phyloP scores from a whole-genome alignment of 2,888 invertebrate species.

The Ochropacha duplaris region DNA sequence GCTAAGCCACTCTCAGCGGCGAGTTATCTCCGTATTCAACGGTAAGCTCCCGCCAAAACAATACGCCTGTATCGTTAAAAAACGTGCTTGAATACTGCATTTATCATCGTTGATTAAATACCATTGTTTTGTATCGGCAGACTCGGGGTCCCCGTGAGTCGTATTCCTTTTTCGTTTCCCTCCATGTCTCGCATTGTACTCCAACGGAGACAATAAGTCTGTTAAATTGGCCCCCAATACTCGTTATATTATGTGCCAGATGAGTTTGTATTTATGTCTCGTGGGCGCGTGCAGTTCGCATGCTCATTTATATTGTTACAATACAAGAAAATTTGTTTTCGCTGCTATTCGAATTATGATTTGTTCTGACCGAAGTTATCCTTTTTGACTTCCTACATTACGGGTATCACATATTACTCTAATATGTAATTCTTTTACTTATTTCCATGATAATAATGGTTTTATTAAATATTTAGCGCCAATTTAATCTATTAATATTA shows the following conservation, averaged over 20 bases:
- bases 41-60: slow-evolving; percentile 82
- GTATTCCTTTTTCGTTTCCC: slow-evolving; percentile 72
- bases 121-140: slow-evolving; percentile 82
- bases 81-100: slow-evolving; percentile 81
- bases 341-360: slow-evolving; percentile 21
- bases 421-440: no score
- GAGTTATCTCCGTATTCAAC: slow-evolving; percentile 79
- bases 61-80: slow-evolving; percentile 81
- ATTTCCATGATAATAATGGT: no score
- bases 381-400: slow-evolving; percentile 40
- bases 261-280: slow-evolving; percentile 63
- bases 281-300: slow-evolving; percentile 55
- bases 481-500: no score
- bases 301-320: slow-evolving; percentile 26
- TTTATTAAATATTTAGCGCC: no score
- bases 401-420: no score
- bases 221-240: slow-evolving; percentile 80
- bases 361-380: slow-evolving; percentile 1
- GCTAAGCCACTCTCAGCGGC: slow-evolving; percentile 80
- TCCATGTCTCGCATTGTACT: slow-evolving; percentile 75
- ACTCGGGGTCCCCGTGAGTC: slow-evolving; percentile 67
- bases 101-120: slow-evolving; percentile 83
- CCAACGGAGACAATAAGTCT: slow-evolving; percentile 81
- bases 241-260: slow-evolving; percentile 65
- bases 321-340: slow-evolving; percentile 50